These are phyloP conservation scores for Spea bombifrons DNA, from an alignment of 2,113 vertebrate genomes.

Conservation along the genomic window DNA sequence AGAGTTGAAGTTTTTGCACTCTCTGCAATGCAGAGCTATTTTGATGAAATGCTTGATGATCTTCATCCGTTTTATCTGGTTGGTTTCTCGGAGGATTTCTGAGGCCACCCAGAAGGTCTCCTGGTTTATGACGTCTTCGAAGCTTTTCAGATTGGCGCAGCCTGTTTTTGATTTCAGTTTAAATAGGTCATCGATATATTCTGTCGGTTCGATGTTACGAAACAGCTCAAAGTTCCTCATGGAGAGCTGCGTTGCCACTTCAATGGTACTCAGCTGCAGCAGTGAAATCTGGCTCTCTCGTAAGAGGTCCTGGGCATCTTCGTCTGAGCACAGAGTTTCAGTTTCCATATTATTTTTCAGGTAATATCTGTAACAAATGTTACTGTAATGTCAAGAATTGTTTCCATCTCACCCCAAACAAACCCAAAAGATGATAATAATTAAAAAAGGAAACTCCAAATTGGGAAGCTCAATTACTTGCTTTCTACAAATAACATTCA, in stretches of 20 bases:
- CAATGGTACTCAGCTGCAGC: constrained; percentile 91
- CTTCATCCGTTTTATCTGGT: constrained; percentile 97
- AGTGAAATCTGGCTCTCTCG: constrained; percentile 89
- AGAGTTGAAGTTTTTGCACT: constrained; percentile 99
- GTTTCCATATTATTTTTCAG: constrained; percentile 99
- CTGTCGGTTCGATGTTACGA: constrained; percentile 94
- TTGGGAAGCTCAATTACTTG: too few species aligned
- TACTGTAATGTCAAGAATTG: too few species aligned
- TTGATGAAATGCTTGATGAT: constrained; percentile 97
- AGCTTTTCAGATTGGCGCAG: constrained; percentile 88
- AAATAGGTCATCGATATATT: constrained; percentile 96
- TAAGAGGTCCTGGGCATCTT: constrained; percentile 93
- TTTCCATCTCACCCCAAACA: too few species aligned
- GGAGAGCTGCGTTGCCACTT: constrained; percentile 93
- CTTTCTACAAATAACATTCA: too few species aligned
- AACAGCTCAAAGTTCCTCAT: constrained; percentile 96
- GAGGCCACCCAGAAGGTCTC: constrained; percentile 98
- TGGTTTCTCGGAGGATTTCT: constrained; percentile 89
- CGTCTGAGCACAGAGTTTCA: constrained; percentile 93
- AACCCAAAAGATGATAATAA: too few species aligned
- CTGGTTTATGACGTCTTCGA: constrained; percentile 96
- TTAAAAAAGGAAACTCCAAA: too few species aligned
- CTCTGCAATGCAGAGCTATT: constrained; percentile 95
- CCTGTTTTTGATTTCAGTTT: constrained; percentile 84
- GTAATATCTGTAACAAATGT: constrained; percentile 78